Conservation (phyloP, 2,888 invertebrate species). For the Tolmerus cingulatus region DNA sequence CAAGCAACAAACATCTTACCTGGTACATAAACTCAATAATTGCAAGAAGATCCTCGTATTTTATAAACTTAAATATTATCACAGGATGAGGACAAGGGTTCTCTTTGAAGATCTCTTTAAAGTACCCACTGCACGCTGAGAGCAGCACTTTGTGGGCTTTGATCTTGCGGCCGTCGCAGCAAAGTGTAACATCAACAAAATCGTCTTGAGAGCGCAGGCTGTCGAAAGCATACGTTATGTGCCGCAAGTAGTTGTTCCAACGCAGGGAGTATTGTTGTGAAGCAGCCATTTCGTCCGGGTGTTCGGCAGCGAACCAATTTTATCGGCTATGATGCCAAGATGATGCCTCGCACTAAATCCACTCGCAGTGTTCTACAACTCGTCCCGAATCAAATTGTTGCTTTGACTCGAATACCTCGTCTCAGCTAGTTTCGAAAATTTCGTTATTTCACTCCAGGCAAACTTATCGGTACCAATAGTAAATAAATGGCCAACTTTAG, state of each 20-base stretch:
- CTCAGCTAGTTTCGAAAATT: not conserved
- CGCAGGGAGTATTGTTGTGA: constrained; percentile 84
- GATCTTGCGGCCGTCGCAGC: constrained; percentile 84
- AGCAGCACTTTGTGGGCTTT: constrained; percentile 85
- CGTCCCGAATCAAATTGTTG: not conserved
- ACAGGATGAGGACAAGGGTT: constrained; percentile 83
- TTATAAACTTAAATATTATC: constrained; percentile 81
- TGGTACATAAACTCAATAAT: constrained; percentile 83
- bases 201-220: constrained; percentile 73
- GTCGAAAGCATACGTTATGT: constrained; percentile 82
- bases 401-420: not conserved
- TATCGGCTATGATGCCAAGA: constrained; percentile 17
- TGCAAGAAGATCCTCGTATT: constrained; percentile 78
- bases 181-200: constrained; percentile 85
- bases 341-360: not conserved
- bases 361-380: not conserved
- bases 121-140: constrained; percentile 85
- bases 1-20: constrained; percentile 51
- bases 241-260: constrained; percentile 85
- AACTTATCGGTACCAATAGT: not conserved
- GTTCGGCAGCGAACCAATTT: constrained; percentile 58
- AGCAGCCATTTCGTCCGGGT: constrained; percentile 64
- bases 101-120: constrained; percentile 75
- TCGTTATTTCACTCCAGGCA: not conserved
- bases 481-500: constrained; percentile 5